phyloP scores from a whole-genome alignment of 1,140 invertebrate genomes.

The Sarcophaga bullata region DNA sequence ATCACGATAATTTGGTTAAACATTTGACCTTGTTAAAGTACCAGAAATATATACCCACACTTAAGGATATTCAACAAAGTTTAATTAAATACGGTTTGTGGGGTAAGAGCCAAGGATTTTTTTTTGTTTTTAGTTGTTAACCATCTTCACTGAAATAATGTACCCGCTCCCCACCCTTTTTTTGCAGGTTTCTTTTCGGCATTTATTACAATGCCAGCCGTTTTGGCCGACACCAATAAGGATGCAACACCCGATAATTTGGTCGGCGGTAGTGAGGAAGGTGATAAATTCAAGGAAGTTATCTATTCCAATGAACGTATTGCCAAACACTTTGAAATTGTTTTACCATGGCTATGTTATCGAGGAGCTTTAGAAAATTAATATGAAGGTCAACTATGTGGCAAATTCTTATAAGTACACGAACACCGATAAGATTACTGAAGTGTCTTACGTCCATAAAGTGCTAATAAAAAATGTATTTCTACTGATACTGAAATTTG shows the following conservation, averaged over 20 bases:
- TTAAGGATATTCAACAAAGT: conserved; percentile 50
- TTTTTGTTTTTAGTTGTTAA: conserved; percentile 48
- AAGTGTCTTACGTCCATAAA: no score
- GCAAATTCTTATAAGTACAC: no score
- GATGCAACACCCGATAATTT: conserved; percentile 54
- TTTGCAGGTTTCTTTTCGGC: conserved; percentile 50
- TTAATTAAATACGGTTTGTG: conserved; percentile 51
- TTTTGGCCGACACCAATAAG: conserved; percentile 55
- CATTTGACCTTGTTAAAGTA: conserved; percentile 53
- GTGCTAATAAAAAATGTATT: no score
- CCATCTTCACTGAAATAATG: conserved; percentile 51
- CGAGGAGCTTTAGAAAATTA: conserved; percentile 48
- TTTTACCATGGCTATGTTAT: conserved; percentile 56
- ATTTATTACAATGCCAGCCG: conserved; percentile 53
- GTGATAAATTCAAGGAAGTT: conserved; percentile 50
- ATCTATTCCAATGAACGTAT: conserved; percentile 54
- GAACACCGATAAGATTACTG: no score
- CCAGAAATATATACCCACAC: conserved; percentile 49
- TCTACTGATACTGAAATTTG: no score
- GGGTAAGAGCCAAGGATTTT: conserved; percentile 47
- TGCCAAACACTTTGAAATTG: conserved; percentile 51
- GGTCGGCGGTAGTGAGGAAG: conserved; percentile 48
- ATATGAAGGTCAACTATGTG: neutral
- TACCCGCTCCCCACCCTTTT: conserved; percentile 50
- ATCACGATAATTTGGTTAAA: conserved; percentile 53